Percentiles rank a stretch among this genome's conserved stretches.
Conservation (phyloP, 2,113 vertebrate species). For the Loxodonta africana region DNA sequence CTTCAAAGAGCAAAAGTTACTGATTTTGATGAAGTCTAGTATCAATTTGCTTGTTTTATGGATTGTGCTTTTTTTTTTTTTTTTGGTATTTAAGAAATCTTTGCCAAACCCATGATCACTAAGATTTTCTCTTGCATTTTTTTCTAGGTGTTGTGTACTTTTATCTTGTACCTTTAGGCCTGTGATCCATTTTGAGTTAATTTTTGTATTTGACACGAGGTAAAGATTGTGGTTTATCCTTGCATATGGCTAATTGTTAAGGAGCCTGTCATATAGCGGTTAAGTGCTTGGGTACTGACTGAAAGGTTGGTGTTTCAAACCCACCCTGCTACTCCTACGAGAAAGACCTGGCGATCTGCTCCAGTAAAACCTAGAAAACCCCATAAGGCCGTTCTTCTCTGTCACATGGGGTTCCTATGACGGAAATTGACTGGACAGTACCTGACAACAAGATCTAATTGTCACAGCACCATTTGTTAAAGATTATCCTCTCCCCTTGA, state of each 20-base stretch:
- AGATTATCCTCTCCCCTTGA: slow-evolving; percentile 1
- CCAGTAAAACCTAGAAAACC: too few species aligned
- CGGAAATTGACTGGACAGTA: too few species aligned
- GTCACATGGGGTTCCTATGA: too few species aligned
- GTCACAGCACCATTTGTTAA: neutral
- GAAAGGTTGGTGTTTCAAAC: too few species aligned
- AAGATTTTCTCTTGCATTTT: neutral
- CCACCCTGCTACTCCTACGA: too few species aligned
- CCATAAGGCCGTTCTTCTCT: too few species aligned
- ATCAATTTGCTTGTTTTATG: neutral
- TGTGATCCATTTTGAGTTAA: neutral
- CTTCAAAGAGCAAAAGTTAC: too few species aligned
- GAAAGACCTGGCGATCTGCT: too few species aligned
- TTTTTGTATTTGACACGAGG: neutral
- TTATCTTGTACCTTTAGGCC: neutral
- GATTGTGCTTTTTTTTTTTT: neutral
- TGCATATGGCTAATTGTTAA: neutral
- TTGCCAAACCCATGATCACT: neutral
- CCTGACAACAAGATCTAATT: neutral
- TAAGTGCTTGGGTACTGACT: too few species aligned
- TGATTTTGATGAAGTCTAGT: too few species aligned
- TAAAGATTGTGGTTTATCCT: neutral
- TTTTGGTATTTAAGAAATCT: neutral
- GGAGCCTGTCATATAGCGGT: too few species aligned
- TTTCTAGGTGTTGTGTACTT: neutral